Evolutionary conservation across 30 jellyfish, hydroid and myxozoan genomes (phyloP).

Genomic region (Rhopilema esculentum): DNA sequence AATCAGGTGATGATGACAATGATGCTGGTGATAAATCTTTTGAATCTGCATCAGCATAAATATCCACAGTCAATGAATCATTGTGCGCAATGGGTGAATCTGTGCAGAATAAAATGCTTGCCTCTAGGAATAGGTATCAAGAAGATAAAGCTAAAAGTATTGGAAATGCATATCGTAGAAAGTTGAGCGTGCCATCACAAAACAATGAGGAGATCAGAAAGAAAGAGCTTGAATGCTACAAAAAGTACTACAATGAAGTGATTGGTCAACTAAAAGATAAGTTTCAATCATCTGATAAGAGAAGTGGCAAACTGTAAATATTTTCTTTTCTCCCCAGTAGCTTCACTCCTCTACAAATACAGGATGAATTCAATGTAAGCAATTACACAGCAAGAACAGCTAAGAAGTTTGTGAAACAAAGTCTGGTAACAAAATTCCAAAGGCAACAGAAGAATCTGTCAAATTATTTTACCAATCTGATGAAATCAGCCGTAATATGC

Average conservation of each 20-base stretch:
- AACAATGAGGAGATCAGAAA: not conserved
- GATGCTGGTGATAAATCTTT: not conserved
- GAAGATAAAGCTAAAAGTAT: not conserved
- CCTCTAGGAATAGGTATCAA: not conserved
- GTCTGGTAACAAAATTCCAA: not conserved
- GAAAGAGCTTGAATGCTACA: not conserved
- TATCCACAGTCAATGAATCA: not conserved
- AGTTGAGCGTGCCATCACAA: not conserved
- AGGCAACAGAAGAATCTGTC: not conserved
- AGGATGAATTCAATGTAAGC: not conserved
- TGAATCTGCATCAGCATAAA: not conserved
- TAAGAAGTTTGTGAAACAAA: slow-evolving; percentile 3
- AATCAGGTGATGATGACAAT: not conserved
- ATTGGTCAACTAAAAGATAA: not conserved
- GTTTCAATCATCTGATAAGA: not conserved
- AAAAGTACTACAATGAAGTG: not conserved
- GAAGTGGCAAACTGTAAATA: not conserved
- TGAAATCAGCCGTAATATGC: slow-evolving; percentile 43
- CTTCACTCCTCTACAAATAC: not conserved
- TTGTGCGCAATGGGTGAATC: not conserved
- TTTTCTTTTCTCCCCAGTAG: not conserved
- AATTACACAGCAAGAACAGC: slow-evolving; percentile 15
- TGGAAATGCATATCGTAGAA: not conserved
- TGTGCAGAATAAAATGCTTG: not conserved
- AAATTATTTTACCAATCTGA: slow-evolving; percentile 3